Conservation (phyloP, 2,113 vertebrate species). For the Cynoglossus semilaevis region DNA sequence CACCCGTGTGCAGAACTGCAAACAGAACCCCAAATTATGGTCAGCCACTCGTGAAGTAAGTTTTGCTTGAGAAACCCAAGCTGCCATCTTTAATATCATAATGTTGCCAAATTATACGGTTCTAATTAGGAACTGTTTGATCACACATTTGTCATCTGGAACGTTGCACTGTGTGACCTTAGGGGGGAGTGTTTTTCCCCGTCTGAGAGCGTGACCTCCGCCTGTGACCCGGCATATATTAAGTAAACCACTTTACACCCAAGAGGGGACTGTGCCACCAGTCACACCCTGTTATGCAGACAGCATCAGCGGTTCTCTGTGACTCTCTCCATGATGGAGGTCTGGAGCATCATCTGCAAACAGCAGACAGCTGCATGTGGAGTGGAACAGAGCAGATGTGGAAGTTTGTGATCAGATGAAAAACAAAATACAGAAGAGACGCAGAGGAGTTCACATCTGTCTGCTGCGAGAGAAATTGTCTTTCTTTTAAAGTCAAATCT, state of each 20-base stretch:
- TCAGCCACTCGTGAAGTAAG: constrained; percentile 76
- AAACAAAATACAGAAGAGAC: no score
- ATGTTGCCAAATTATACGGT: constrained; percentile 76
- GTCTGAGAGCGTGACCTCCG: constrained; percentile 61
- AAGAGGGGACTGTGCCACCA: constrained; percentile 42
- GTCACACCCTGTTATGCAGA: constrained; percentile 64
- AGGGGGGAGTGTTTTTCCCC: constrained; percentile 49
- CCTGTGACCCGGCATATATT: constrained; percentile 65
- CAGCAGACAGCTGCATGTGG: no score
- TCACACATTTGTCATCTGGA: constrained; percentile 69
- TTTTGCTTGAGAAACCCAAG: constrained; percentile 77
- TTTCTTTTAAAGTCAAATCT: no score
- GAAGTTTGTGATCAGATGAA: no score
- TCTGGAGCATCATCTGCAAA: constrained; percentile 4
- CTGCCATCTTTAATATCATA: constrained; percentile 79
- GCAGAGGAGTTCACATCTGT: no score
- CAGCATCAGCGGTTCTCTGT: constrained; percentile 36
- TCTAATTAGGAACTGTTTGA: constrained; percentile 78
- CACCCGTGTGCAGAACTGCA: constrained; percentile 51
- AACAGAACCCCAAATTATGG: constrained; percentile 77
- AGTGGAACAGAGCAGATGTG: no score
- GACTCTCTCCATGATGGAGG: constrained; percentile 41
- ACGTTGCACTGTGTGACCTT: constrained; percentile 61
- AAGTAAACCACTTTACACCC: constrained; percentile 63
- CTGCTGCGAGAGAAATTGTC: no score